Evolutionary conservation across 2,888 invertebrate species (phyloP).

Genomic region (Melieria omissa): DNA sequence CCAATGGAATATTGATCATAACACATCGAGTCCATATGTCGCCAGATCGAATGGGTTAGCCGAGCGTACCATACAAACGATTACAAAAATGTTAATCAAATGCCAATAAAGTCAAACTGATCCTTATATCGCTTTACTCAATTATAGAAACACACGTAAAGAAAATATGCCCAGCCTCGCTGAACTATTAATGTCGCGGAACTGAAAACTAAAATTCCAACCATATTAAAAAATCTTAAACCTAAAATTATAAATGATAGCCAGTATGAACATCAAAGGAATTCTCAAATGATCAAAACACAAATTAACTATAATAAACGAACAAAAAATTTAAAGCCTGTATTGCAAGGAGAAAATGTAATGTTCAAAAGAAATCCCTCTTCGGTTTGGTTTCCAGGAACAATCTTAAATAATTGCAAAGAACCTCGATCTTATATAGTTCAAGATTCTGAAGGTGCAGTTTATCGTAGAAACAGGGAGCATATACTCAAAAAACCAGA

Average conservation of each 20-base stretch:
- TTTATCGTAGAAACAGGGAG: conserved; percentile 14
- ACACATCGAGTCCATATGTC: conserved; percentile 9
- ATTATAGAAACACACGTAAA: conserved; percentile 25
- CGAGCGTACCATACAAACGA: conserved; percentile 13
- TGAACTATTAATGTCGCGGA: conserved; percentile 28
- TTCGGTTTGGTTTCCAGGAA: conserved; percentile 23
- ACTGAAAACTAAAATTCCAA: conserved; percentile 25
- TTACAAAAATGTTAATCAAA: conserved; percentile 5
- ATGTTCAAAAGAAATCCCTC: not conserved
- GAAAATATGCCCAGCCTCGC: conserved; percentile 7
- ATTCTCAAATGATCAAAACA: not conserved
- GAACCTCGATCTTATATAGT: conserved; percentile 12
- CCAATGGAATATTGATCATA: conserved; percentile 6
- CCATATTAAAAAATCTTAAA: conserved; percentile 7
- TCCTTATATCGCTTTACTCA: conserved; percentile 20
- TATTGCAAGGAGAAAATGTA: not conserved
- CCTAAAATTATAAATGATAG: conserved; percentile 2
- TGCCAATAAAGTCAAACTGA: conserved; percentile 16
- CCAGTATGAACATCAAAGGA: not conserved
- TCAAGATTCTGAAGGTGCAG: not conserved
- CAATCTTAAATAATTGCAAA: conserved; percentile 15
- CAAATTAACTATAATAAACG: conserved; percentile 5
- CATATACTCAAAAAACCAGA: conserved; percentile 15
- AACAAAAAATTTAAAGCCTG: not conserved
- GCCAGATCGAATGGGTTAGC: conserved; percentile 8